Evolutionary conservation across 2,888 invertebrate species (phyloP).

Genomic region (Pelosia muscerda): DNA sequence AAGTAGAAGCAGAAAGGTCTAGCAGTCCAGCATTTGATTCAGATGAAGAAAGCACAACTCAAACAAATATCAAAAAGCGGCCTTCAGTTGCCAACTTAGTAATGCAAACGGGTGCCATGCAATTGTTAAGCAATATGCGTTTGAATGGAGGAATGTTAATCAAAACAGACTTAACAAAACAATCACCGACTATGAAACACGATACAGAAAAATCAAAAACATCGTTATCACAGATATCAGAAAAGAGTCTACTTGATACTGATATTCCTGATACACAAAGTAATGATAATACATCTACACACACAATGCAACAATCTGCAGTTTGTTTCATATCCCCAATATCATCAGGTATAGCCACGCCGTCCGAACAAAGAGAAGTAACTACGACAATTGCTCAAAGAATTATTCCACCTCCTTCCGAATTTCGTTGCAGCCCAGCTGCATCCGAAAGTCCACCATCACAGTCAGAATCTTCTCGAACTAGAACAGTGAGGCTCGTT

Average conservation of each 20-base stretch:
- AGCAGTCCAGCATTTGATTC: constrained; percentile 98
- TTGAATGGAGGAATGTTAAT: constrained; percentile 85
- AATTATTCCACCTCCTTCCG: constrained; percentile 91
- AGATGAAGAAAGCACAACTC: constrained; percentile 94
- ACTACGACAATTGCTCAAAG: constrained; percentile 87
- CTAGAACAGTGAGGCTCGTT: constrained; percentile 85
- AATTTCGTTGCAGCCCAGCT: constrained; percentile 90
- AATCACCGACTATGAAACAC: constrained; percentile 70
- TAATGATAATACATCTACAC: constrained; percentile 66
- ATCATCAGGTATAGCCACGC: constrained; percentile 78
- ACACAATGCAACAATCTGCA: constrained; percentile 69
- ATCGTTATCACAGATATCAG: constrained; percentile 88
- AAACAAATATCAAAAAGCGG: constrained; percentile 86
- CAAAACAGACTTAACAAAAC: constrained; percentile 72
- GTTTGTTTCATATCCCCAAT: constrained; percentile 74
- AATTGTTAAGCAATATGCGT: constrained; percentile 84
- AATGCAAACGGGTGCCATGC: constrained; percentile 88
- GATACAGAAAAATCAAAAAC: constrained; percentile 76
- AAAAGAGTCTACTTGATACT: constrained; percentile 88
- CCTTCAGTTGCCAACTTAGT: constrained; percentile 90
- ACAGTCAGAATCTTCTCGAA: constrained; percentile 84
- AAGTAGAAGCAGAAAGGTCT: constrained; percentile 91
- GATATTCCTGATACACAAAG: constrained; percentile 83
- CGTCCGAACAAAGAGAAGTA: constrained; percentile 78
- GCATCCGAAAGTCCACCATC: constrained; percentile 89